Evolutionary conservation across 2,797 vertebrate genomes (phyloP).

Genomic region (Sus cebifrons): DNA sequence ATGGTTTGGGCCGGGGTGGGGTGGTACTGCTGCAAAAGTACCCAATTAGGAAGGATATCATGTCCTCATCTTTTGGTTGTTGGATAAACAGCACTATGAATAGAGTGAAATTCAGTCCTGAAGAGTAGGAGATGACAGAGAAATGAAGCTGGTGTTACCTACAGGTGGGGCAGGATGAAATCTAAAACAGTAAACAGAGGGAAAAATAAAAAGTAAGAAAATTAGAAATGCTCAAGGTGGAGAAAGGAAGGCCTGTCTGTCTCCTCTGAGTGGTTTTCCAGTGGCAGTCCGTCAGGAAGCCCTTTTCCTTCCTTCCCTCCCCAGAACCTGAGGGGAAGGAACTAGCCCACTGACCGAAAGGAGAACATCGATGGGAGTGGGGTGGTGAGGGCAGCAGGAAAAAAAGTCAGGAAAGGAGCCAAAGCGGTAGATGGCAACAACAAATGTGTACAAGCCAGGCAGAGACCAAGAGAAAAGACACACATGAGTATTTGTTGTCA

Average conservation of each 20-base stretch:
- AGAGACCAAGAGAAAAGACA: not conserved
- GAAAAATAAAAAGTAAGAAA: slow-evolving; percentile 23
- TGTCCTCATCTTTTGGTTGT: not conserved
- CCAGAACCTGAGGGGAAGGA: not conserved
- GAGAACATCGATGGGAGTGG: not conserved
- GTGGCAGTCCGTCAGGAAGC: not conserved
- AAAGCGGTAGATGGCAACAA: not conserved
- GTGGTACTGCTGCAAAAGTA: accelerated
- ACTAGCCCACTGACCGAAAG: too few relatives aligned
- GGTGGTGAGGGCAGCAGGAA: not conserved
- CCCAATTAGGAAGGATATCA: not conserved
- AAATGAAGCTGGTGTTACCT: not conserved
- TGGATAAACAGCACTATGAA: not conserved
- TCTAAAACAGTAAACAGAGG: slow-evolving; percentile 10
- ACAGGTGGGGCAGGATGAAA: not conserved
- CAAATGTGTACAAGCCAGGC: not conserved
- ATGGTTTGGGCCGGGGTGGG: not conserved
- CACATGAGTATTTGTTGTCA: not conserved
- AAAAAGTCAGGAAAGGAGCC: not conserved
- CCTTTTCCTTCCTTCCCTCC: not conserved
- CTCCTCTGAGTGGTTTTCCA: slow-evolving; percentile 12
- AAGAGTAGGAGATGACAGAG: not conserved
- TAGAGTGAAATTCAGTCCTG: slow-evolving; percentile 21
- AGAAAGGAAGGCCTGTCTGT: not conserved
- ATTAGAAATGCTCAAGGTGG: not conserved